These are phyloP conservation scores for Euura lappo DNA, from an alignment of 1,140 invertebrate genomes.

Conservation along the genomic window DNA sequence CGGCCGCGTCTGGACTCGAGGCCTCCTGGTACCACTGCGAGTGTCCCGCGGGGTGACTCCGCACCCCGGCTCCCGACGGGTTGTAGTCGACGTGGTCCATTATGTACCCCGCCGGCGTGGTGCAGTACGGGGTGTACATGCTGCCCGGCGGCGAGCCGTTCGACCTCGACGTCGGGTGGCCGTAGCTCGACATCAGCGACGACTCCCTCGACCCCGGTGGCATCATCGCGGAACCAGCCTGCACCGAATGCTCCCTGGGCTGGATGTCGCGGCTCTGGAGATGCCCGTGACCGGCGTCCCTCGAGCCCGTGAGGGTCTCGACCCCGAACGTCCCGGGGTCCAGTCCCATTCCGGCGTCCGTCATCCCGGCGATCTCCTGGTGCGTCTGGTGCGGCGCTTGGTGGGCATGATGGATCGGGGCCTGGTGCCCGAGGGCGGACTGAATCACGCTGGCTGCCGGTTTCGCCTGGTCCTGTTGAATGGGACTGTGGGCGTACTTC, in stretches of 20 bases:
- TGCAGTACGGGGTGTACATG: slow-evolving; percentile 61
- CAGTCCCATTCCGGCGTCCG: slow-evolving; percentile 51
- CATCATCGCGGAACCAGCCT: slow-evolving; percentile 55
- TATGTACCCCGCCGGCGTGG: slow-evolving; percentile 57
- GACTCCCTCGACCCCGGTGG: slow-evolving; percentile 51
- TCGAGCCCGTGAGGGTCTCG: slow-evolving; percentile 62
- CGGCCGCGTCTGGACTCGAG: slow-evolving; percentile 51
- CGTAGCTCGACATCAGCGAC: slow-evolving; percentile 66
- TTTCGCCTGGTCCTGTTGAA: slow-evolving; percentile 45
- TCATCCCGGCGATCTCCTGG: slow-evolving; percentile 56
- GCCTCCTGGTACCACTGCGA: slow-evolving; percentile 56
- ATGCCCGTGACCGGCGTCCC: slow-evolving; percentile 56
- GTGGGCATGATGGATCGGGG: slow-evolving; percentile 37
- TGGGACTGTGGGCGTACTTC: slow-evolving; percentile 59
- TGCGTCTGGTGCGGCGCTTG: slow-evolving; percentile 48
- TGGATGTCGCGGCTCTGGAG: slow-evolving; percentile 24
- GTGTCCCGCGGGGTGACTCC: slow-evolving; percentile 44
- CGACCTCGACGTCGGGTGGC: slow-evolving; percentile 55
- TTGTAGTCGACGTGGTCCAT: slow-evolving; percentile 59
- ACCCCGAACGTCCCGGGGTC: slow-evolving; percentile 63
- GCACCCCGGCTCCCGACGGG: slow-evolving; percentile 26
- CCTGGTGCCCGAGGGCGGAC: slow-evolving; percentile 35
- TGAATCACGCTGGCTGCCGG: slow-evolving; percentile 48
- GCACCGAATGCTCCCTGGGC: slow-evolving; percentile 28
- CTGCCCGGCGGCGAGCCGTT: slow-evolving; percentile 62